phyloP scores from a whole-genome alignment of 2,113 vertebrate genomes.

The Microcebus griseorufus region DNA sequence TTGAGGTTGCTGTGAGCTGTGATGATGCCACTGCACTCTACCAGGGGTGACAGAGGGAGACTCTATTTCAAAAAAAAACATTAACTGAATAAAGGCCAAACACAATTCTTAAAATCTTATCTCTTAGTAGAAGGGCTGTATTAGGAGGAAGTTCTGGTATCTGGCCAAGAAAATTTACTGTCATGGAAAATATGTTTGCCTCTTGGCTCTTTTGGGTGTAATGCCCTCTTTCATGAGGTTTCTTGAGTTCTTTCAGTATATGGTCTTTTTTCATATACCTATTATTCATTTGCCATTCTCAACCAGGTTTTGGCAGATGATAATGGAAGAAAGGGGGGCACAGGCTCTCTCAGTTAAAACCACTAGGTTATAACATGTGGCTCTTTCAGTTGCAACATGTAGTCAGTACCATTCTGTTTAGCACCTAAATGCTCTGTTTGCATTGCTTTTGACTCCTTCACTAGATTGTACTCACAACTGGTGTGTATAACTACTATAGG shows the following conservation, averaged over 20 bases:
- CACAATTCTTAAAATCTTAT: not conserved
- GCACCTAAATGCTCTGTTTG: not conserved
- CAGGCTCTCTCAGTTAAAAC: not conserved
- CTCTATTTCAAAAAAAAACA: no score
- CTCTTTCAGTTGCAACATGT: not conserved
- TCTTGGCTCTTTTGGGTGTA: not conserved
- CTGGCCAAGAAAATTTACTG: not conserved
- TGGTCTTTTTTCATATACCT: not conserved
- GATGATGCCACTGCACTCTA: no score
- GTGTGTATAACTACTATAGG: not conserved
- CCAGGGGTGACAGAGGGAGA: no score
- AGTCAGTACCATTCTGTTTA: not conserved
- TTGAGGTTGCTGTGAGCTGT: no score
- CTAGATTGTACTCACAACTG: not conserved
- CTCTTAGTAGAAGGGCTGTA: not conserved
- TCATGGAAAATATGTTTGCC: not conserved
- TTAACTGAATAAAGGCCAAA: not conserved
- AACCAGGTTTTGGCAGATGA: not conserved
- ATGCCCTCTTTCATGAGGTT: not conserved
- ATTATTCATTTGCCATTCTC: not conserved
- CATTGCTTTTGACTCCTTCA: not conserved
- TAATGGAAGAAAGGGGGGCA: not conserved
- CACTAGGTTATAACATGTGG: not conserved
- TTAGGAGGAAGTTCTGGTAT: not conserved
- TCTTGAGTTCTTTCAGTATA: not conserved